Percentiles rank a stretch among this genome's conserved stretches.
Evolutionary conservation across 2,888 invertebrate genomes (phyloP).

Genomic region (Andrena hattorfiana): DNA sequence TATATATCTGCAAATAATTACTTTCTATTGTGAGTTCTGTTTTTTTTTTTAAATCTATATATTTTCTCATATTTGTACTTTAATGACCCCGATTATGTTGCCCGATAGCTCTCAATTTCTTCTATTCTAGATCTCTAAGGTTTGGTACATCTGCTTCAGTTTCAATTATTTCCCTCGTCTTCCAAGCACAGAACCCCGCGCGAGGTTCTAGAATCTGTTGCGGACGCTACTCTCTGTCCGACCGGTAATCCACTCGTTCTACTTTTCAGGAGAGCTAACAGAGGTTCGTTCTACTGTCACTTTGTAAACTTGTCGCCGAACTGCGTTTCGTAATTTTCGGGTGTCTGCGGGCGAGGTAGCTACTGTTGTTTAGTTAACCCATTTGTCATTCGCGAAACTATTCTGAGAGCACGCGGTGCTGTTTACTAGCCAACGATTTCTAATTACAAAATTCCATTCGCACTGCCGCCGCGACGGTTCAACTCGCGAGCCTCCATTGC

Average conservation of each 20-base stretch:
- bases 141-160: neutral
- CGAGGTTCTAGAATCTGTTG: conserved; percentile 7
- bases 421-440: neutral
- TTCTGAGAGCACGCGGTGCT: conserved; percentile 1
- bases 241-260: conserved; percentile 59
- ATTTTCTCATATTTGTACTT: no score
- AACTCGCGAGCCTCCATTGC: no score
- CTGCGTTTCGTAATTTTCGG: conserved; percentile 33
- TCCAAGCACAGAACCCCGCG: neutral
- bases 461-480: no score
- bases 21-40: no score
- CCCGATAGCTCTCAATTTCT: no score
- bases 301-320: neutral
- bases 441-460: neutral
- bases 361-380: conserved; percentile 37
- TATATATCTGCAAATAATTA: no score
- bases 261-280: conserved; percentile 55
- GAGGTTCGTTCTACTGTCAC: conserved; percentile 28
- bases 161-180: neutral
- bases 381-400: conserved; percentile 26
- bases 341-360: neutral
- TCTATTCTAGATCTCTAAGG: no score
- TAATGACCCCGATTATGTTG: no score
- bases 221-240: conserved; percentile 11
- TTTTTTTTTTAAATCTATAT: no score